Evolutionary conservation across 2,888 invertebrate species (phyloP), one percentile per base, ranked within the genome.

Genomic region (Eueremaeus valkanovi): DNA sequence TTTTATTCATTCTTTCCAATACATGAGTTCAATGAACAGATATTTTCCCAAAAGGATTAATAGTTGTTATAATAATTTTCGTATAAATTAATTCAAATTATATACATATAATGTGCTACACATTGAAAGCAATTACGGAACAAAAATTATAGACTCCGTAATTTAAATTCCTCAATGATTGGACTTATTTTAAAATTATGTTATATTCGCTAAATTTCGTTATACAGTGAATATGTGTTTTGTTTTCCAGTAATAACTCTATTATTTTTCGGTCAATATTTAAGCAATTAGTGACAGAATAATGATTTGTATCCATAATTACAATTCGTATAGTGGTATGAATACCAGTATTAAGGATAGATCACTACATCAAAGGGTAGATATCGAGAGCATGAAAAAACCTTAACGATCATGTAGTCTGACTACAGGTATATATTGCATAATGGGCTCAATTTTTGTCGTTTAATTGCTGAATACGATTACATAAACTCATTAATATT

Each of bases 401-500:
- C 24, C 33, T 63, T 58, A 5, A 63, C 36, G 8, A 24, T 27
- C 13, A 1, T 31, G 5, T 63, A 31, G 16, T 29, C 24, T 63
- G 8, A 18, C 29, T 13, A 33, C 1, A 63, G 36, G 13, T n/a
- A 21, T n/a, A n/a, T 51, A 8, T 1, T 9, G 1, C n/a, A 9
- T n/a, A 51, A 27, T 55, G 21, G 2, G 55, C 21, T 18, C 11
- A 21, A 31, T 31, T 31, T 63, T 63, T 6, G 63, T 33, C 63
- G 2, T 63, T 18, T 33, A 33, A 63, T 63, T 33, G 33, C 63
- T 18, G 33, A 63, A 63, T 63, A n/a, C 36, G 33, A 33, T 63
- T 63, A 63, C 31, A 63, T 63, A 63, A 63, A 55, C 63, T 63
- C 63, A 63, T 63, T 63, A 63, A 63, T 63, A 63, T 1, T n/a